Evolutionary conservation across 2,113 vertebrate species (phyloP).

Genomic region (Aix galericulata): DNA sequence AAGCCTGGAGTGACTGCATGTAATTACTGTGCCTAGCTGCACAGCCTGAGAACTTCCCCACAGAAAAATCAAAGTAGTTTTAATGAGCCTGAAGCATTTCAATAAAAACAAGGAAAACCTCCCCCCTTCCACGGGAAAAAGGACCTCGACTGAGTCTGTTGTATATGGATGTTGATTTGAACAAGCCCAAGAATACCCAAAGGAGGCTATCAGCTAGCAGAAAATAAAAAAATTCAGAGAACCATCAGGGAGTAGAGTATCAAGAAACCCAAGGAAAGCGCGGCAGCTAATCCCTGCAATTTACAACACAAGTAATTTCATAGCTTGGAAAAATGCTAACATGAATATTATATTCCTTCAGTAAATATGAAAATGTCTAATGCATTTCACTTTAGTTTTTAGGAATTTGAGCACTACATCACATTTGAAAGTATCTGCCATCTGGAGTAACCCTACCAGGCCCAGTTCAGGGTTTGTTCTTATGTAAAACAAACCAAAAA

Average conservation of each 20-base stretch:
- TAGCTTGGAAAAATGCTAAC: neutral
- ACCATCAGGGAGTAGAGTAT: neutral
- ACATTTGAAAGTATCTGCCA: neutral
- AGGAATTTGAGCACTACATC: neutral
- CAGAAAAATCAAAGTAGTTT: neutral
- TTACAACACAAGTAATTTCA: neutral
- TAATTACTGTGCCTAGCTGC: neutral
- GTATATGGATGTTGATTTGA: neutral
- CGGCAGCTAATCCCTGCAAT: neutral
- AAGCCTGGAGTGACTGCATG: neutral
- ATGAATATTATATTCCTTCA: neutral
- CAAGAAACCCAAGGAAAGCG: neutral
- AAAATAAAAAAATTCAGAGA: neutral
- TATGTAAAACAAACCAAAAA: neutral
- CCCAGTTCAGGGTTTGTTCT: neutral
- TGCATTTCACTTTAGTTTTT: neutral
- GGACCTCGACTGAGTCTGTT: neutral
- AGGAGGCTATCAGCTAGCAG: neutral
- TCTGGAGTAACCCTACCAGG: neutral
- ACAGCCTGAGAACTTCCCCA: neutral
- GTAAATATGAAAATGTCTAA: neutral
- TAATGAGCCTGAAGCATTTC: neutral
- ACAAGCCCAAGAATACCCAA: neutral
- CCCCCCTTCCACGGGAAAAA: neutral
- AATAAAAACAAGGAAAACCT: neutral